A percentile compares a stretch with the other conserved stretches of the same genome.
Conservation (phyloP, 2,888 invertebrate genomes). For the Drosophila bunnanda region DNA sequence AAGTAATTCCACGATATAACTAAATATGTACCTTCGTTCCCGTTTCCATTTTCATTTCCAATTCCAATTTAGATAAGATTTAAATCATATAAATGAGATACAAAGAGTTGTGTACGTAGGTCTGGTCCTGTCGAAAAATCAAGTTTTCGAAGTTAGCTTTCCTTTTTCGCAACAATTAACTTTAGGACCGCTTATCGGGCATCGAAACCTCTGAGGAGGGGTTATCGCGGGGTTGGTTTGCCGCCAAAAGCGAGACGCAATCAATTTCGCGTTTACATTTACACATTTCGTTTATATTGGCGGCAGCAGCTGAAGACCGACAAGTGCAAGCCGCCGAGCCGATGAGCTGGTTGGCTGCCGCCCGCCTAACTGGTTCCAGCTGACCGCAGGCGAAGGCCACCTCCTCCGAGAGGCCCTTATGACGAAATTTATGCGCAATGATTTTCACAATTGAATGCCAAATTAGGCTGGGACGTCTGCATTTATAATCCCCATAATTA, state of each 20-base stretch:
- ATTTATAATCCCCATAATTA: constrained; percentile 67
- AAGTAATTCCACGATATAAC: neutral
- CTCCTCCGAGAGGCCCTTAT: constrained; percentile 42
- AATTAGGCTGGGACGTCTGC: constrained; percentile 62
- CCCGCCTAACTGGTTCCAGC: constrained; percentile 52
- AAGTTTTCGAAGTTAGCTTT: neutral
- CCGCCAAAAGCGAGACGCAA: constrained; percentile 38
- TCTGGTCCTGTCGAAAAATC: neutral
- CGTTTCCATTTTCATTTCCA: neutral
- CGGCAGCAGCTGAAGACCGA: constrained; percentile 49
- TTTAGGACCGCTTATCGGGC: constrained; percentile 38
- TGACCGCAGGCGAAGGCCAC: constrained; percentile 69
- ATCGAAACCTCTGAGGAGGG: neutral
- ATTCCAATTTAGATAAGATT: constrained; percentile 8
- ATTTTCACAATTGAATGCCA: constrained; percentile 70
- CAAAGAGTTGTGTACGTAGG: neutral
- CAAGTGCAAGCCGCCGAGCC: constrained; percentile 58
- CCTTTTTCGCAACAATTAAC: constrained; percentile 4
- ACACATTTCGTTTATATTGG: constrained; percentile 29
- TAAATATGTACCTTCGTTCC: neutral
- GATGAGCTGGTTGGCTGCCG: constrained; percentile 25
- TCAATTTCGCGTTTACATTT: constrained; percentile 32
- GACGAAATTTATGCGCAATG: constrained; percentile 66
- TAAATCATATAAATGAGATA: neutral
- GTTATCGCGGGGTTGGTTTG: constrained; percentile 33